A percentile compares a stretch with the other conserved stretches of the same genome.
Conservation (phyloP, 2,113 vertebrate species). For the Chloroceryle aenea region DNA sequence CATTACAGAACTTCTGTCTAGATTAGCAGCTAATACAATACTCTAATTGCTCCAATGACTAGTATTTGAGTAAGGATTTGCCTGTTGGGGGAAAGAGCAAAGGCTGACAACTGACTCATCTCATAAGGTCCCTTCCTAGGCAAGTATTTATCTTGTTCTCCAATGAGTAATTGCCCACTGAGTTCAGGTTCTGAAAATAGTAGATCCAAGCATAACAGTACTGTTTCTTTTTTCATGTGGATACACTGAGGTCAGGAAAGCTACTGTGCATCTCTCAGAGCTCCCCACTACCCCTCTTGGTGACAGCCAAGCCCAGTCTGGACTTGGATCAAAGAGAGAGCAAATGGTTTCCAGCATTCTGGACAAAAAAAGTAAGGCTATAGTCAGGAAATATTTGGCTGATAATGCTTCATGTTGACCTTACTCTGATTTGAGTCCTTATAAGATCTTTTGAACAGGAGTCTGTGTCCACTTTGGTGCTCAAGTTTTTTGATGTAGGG, state of each 20-base stretch:
- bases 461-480: neutral
- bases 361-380: neutral
- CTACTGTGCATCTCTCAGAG: neutral
- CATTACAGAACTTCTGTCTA: neutral
- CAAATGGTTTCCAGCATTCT: neutral
- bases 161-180: neutral
- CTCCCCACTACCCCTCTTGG: neutral
- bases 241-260: neutral
- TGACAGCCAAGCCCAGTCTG: neutral
- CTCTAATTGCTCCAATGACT: conserved; percentile 7
- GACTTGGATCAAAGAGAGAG: neutral
- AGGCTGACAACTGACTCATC: neutral
- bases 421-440: neutral
- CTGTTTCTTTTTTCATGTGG: neutral
- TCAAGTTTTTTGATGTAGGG: neutral
- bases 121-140: neutral
- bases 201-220: neutral
- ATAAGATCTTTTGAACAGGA: neutral
- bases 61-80: conserved; percentile 21
- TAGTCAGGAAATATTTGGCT: neutral
- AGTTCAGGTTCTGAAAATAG: neutral
- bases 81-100: neutral
- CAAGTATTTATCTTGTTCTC: neutral
- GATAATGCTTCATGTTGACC: neutral
- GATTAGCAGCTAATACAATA: neutral